Evolutionary conservation across 2,888 invertebrate species (phyloP), one percentile per base, ranked within the genome.

Genomic region (Deroplatys truncata): DNA sequence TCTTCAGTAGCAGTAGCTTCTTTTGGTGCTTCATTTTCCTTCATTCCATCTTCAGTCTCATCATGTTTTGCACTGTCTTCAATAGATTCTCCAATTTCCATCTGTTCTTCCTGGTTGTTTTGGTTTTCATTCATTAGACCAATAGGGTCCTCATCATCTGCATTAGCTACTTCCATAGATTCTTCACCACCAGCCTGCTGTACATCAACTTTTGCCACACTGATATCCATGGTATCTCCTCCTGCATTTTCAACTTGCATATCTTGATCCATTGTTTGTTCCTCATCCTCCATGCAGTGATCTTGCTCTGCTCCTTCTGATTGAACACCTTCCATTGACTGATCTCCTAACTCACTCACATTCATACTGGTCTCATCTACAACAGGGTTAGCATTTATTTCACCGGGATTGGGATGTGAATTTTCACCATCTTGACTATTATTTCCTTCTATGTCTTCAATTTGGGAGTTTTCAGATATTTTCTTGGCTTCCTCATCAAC

Each of bases 1-100:
- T 84, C 91, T 83, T 91, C 92, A 84, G 90, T 84, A 84, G 91
- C 91, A 28, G 91, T 91, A 91, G 92, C 92, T 82, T 92, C 91
- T 88, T 91, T 92, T 43, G 92, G 92, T 84, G 91, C 91, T 28
- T 91, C 91, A 91, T 92, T 92, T 83, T 92, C 91, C 88, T 91
- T 92, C 31, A 92, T 91, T 84, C 92, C 92, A 90, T 92, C 92
- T 89, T 92, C 92, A 35, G 93, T 93, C 16, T 92, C 92, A 89
- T 92, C 92, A 88, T 92, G 92, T 31, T 92, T 92, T 90, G 92
- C 92, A 88, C 85, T 56, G 16, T 91, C 91, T 1, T 92, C 92
- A 9, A 91, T 91, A 0, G 90, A 90, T 82, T 92, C 91, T 15
- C 92, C 91, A 31, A 92, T 90, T 15, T 88, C 88, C 88, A 88